Conservation (phyloP, 2,888 invertebrate species). For the Pedicia rivosa region DNA sequence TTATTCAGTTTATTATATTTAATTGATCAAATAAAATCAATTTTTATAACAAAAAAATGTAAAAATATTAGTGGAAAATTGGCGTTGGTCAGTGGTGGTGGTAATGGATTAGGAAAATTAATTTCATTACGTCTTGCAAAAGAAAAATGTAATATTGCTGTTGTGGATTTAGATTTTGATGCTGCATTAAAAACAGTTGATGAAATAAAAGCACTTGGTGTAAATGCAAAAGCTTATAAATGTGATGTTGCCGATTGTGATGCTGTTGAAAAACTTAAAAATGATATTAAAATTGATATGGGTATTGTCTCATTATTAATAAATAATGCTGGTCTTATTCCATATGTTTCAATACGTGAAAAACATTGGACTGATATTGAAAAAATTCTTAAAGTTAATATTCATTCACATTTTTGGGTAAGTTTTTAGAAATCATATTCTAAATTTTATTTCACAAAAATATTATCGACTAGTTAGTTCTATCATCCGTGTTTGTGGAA, state of each 20-base stretch:
- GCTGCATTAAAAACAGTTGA: conserved; percentile 7
- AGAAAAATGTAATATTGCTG: conserved; percentile 13
- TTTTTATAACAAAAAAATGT: not conserved
- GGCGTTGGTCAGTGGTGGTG: conserved; percentile 14
- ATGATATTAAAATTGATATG: conserved; percentile 12
- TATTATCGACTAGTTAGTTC: conserved; percentile 17
- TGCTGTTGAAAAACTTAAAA: conserved; percentile 6
- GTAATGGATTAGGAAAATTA: conserved; percentile 18
- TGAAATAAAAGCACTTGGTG: conserved; percentile 10
- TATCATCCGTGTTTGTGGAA: too few relatives aligned
- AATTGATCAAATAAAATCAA: not conserved
- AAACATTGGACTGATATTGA: conserved; percentile 28
- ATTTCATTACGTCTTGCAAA: conserved; percentile 16
- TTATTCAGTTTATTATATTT: not conserved
- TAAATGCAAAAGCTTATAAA: not conserved
- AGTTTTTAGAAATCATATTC: conserved; percentile 15
- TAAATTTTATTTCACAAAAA: conserved; percentile 18
- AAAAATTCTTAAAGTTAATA: conserved; percentile 30
- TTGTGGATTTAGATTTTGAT: conserved; percentile 11
- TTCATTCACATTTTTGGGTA: conserved; percentile 32
- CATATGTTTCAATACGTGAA: conserved; percentile 26
- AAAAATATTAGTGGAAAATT: not conserved
- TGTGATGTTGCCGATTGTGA: conserved; percentile 9
- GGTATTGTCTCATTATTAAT: conserved; percentile 32
- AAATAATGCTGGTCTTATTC: conserved; percentile 33